Evolutionary conservation across 2,888 invertebrate genomes (phyloP), one percentile per base, ranked within the genome.

Genomic region (Drosophila nr. medialis): DNA sequence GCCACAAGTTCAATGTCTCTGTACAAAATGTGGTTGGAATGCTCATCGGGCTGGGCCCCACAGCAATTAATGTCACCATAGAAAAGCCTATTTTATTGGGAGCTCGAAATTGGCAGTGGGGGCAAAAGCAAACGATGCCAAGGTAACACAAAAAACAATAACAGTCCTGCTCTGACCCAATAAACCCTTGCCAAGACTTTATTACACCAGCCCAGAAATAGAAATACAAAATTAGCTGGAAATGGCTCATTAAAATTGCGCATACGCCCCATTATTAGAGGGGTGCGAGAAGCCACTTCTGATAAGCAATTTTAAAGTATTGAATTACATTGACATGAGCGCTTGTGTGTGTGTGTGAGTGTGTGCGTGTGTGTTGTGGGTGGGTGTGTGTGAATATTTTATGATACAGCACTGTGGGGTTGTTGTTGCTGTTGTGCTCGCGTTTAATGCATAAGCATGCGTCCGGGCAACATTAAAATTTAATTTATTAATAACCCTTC

Each of bases 401-500:
- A 65, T 71, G 64, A 54, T 38, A 36, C 32, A 30, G 10, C 21
- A 42, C 21, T 29, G 34, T 34, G 29, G 50, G 51, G 6, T 45
- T 45, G 45, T 15, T 51, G 10, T 18, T 49, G 11, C 7, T 24
- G 36, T 2, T 54, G 27, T 42, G 32, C 42, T 13, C 34, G 61
- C 38, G 36, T 42, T 49, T 68, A 51, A 61, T 64, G 67, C 64
- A 68, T n/a, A 66, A 56, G 42, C 74, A 62, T 65, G 58, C 62
- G 55, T 53, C 54, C 59, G 50, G 34, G 50, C 38, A 40, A 45
- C 70, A 64, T 65, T 65, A 71, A 64, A 86, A 80, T 83, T 86
- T 86, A 86, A 84, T 84, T 88, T 86, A 84, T 84, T 86, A 86
- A 84, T 88, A 86, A 88, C 83, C 88, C 86, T 88, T 83, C 56